phyloP scores from a whole-genome alignment of 2,113 vertebrate genomes.

The Caranx ignobilis region DNA sequence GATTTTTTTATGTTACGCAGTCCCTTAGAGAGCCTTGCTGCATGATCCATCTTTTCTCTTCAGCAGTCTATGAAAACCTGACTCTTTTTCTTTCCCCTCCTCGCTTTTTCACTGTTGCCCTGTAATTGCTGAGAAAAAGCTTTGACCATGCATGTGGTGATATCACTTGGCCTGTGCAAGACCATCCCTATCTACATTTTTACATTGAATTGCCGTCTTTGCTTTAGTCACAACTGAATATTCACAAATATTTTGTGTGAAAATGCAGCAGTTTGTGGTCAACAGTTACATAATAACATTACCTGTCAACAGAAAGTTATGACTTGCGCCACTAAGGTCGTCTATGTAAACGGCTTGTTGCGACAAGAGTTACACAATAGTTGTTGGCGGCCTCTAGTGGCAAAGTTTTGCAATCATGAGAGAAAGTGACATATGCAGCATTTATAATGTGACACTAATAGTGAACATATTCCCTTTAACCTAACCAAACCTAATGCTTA shows the following conservation, averaged over 20 bases:
- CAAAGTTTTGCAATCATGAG: not conserved
- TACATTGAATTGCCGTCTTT: too few species aligned
- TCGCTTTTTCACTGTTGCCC: not conserved
- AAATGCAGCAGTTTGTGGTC: too few species aligned
- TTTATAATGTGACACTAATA: not conserved
- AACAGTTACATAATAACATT: too few species aligned
- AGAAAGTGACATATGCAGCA: not conserved
- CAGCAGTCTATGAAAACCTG: not conserved
- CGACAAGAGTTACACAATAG: not conserved
- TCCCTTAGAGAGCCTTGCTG: not conserved
- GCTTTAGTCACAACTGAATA: too few species aligned
- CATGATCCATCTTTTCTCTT: conserved; percentile 8
- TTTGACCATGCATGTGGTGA: not conserved
- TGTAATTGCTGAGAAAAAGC: not conserved
- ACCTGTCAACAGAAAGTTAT: too few species aligned
- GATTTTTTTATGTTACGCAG: not conserved
- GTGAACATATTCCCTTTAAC: not conserved
- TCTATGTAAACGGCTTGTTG: not conserved
- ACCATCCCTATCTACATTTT: too few species aligned
- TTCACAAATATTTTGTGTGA: too few species aligned
- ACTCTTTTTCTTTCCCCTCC: not conserved
- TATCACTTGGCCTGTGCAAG: not conserved
- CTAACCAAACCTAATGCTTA: not conserved
- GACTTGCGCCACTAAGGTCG: too few species aligned
- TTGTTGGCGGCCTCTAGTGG: not conserved